phyloP scores from a whole-genome alignment of 2,113 vertebrate species.

The Chlamydotis undulata region DNA sequence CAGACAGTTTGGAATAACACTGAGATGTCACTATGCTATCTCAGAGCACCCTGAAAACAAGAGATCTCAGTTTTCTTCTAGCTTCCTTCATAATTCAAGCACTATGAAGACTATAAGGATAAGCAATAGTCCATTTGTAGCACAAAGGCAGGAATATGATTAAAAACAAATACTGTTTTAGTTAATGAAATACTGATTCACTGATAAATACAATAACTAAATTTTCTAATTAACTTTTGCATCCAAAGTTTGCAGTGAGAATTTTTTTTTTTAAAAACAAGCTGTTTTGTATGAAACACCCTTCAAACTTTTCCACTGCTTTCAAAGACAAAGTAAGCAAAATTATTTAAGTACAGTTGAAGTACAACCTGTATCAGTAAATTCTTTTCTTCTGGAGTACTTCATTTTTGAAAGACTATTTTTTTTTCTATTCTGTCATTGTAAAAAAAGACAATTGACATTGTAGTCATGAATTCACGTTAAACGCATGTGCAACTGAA shows the following conservation, averaged over 20 bases:
- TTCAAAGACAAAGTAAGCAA: neutral
- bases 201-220: neutral
- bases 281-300: neutral
- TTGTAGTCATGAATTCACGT: neutral
- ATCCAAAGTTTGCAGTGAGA: neutral
- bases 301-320: neutral
- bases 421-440: neutral
- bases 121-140: neutral
- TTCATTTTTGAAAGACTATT: neutral
- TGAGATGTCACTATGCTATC: neutral
- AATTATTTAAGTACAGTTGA: neutral
- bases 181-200: neutral
- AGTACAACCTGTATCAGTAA: neutral
- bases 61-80: neutral
- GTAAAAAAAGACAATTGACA: neutral
- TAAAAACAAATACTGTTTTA: neutral
- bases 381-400: neutral
- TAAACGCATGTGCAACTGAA: neutral
- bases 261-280: neutral
- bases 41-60: neutral
- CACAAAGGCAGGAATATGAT: neutral
- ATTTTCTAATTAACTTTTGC: neutral
- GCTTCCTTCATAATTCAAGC: neutral
- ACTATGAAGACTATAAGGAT: neutral
- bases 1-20: neutral